Evolutionary conservation across 2,888 invertebrate species (phyloP).

Genomic region (Petrolisthes cinctipes): DNA sequence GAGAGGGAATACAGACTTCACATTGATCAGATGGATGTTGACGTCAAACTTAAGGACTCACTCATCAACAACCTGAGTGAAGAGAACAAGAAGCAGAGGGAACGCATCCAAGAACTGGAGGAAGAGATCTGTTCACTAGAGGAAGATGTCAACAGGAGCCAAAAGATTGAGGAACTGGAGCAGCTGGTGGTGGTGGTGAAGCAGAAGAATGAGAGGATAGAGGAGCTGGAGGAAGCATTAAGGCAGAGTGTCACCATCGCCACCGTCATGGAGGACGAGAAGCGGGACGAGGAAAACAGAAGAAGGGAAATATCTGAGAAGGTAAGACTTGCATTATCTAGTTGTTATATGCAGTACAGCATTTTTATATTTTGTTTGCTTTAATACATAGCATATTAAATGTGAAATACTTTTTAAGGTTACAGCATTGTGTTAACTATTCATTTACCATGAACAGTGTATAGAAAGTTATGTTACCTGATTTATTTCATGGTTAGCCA

Average conservation of each 20-base stretch:
- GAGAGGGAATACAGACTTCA: constrained; percentile 59
- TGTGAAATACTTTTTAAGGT: neutral
- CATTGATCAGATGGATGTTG: constrained; percentile 62
- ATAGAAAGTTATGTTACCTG: too few relatives aligned
- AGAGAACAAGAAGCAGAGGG: constrained; percentile 63
- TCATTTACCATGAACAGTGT: neutral
- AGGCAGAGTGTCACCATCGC: constrained; percentile 83
- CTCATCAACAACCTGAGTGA: constrained; percentile 57
- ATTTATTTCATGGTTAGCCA: too few relatives aligned
- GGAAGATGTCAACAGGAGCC: constrained; percentile 71
- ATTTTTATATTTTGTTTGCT: neutral
- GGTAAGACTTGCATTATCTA: constrained; percentile 71
- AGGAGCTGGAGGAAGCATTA: constrained; percentile 86
- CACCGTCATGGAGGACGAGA: constrained; percentile 78
- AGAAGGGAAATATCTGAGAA: constrained; percentile 77
- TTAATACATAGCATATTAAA: neutral
- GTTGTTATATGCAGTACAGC: too few relatives aligned
- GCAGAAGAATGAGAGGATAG: constrained; percentile 78
- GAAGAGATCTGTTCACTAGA: constrained; percentile 76
- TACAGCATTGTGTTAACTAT: too few relatives aligned
- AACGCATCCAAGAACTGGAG: constrained; percentile 75
- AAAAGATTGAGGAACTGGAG: constrained; percentile 65
- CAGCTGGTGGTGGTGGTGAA: constrained; percentile 67
- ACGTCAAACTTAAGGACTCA: constrained; percentile 63
- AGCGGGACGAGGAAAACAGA: constrained; percentile 77